Conservation (phyloP, 2,888 invertebrate species). For the Sialis fuliginosa region DNA sequence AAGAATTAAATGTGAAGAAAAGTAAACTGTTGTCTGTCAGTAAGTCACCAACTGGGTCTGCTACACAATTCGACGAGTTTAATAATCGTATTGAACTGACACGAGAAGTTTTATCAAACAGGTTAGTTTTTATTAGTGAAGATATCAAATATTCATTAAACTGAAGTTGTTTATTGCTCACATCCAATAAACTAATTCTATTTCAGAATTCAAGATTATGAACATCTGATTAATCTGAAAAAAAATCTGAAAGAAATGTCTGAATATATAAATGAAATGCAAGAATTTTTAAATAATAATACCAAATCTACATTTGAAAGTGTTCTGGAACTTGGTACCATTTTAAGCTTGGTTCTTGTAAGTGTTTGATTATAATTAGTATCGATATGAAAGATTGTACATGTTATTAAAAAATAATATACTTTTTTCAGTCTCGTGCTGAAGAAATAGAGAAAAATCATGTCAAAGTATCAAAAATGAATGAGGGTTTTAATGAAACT, state of each 20-base stretch:
- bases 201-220: conserved; percentile 18
- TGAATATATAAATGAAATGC: conserved; percentile 20
- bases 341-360: too few species aligned
- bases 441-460: conserved; percentile 42
- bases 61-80: background rate
- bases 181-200: background rate
- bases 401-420: too few species aligned
- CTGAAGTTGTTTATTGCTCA: too few species aligned
- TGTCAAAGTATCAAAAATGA: conserved; percentile 37
- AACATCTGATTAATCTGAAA: conserved; percentile 22
- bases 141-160: background rate
- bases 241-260: conserved; percentile 19
- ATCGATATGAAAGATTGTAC: too few species aligned
- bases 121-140: background rate
- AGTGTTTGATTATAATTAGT: too few species aligned
- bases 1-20: conserved; percentile 4
- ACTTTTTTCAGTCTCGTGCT: conserved; percentile 30
- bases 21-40: background rate
- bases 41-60: background rate
- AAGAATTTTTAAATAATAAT: conserved; percentile 11
- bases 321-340: too few species aligned
- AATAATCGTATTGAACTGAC: background rate
- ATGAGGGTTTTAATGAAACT: conserved; percentile 27
- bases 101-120: background rate
- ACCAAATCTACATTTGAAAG: too few species aligned